Percentiles rank a stretch among this genome's conserved stretches.
Evolutionary conservation across 2,797 vertebrate species (phyloP).

Genomic region (Neomorphus geoffroyi): DNA sequence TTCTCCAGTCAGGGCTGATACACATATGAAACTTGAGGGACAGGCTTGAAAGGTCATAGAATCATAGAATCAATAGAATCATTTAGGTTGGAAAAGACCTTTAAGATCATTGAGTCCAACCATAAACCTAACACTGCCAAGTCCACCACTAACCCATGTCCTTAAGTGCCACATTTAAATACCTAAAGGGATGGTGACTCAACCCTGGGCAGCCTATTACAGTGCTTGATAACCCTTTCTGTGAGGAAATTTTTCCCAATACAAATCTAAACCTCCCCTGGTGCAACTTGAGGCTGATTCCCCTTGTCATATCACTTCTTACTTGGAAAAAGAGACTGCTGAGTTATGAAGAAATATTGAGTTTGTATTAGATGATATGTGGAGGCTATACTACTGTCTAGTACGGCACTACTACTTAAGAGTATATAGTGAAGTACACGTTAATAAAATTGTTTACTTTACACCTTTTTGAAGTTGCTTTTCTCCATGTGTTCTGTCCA

Average conservation of each 20-base stretch:
- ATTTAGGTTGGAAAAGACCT: background rate
- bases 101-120: background rate
- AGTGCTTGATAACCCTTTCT: background rate
- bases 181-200: background rate
- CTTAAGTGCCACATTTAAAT: background rate
- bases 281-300: background rate
- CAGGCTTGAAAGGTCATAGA: background rate
- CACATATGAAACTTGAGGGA: background rate
- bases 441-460: background rate
- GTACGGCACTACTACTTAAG: background rate
- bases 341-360: background rate
- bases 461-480: background rate
- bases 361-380: background rate
- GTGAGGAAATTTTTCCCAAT: background rate
- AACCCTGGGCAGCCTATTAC: background rate
- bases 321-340: background rate
- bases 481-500: background rate
- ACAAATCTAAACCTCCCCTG: background rate
- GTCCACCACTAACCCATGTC: background rate
- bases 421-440: background rate
- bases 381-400: background rate
- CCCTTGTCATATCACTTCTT: accelerated
- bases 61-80: too few relatives aligned
- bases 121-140: background rate
- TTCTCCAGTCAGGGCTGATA: background rate